Base-by-base conservation (phyloP, 1,140 invertebrate species). In the Micrasema longulum region DNA sequence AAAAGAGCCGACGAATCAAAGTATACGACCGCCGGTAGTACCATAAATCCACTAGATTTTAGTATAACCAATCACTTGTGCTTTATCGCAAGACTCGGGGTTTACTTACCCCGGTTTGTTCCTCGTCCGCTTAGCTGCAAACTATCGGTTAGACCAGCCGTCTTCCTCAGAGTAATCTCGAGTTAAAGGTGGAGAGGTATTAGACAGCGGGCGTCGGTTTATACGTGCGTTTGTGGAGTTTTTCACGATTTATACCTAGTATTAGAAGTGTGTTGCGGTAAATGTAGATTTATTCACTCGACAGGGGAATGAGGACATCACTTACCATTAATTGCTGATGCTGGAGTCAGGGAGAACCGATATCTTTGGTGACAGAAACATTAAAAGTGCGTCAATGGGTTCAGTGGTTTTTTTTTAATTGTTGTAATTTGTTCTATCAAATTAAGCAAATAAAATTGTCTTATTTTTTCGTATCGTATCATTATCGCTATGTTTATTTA, bases 231-330 rank as follows among this genome's bases (percentile, higher is more conserved):
- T 55, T 5, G 20, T n/a, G 23, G 35, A 60, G 35, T 62, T 62
- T 55, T 69, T 66, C 73, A 48, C 55, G 64, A 75, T 75, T 75
- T 75, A 75, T 75, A 68, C 64, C 43, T 23, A 72, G 73, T 71
- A 71, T 74, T 74, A 74, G 73, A 50, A 38, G 26, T 45, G 64
- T 47, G 64, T 35, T 52, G 55, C 26, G 50, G 62, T 50, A 75
- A 75, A 75, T 69, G 65, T 60, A 75, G 73, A 75, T 75, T 75
- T 75, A 75, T 75, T 64, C 73, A 71, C 73, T 72, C 64, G 64
- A 57, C 65, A 53, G 55, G 22, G 48, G 14, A 67, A 55, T 53
- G 66, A 26, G 52, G 22, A 35, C 73, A 75, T 71, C 73, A 69
- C 63, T 75, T 75, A 75, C 69, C 71, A 71, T 71, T 75, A 75